Percentiles rank a stretch among this genome's conserved stretches.
Evolutionary conservation across 2,888 invertebrate genomes (phyloP).

Genomic region (Polymixis flavicincta): DNA sequence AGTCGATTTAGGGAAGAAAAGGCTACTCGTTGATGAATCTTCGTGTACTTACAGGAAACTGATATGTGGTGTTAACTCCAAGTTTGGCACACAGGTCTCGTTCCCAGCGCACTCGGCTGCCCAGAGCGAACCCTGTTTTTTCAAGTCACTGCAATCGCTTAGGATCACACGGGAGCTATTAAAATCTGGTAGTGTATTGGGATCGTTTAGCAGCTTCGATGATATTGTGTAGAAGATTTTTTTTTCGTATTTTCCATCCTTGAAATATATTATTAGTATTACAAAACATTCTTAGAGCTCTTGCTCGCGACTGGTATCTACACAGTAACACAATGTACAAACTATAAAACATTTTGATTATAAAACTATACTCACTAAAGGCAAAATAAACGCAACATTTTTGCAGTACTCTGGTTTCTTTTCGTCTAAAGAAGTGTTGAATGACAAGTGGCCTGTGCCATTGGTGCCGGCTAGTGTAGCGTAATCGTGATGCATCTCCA

Average conservation of each 20-base stretch:
- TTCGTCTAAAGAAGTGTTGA: conserved; percentile 18
- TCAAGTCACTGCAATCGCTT: conserved; percentile 67
- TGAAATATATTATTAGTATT: no score
- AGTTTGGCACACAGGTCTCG: conserved; percentile 63
- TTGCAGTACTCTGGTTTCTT: conserved; percentile 47
- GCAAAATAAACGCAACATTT: conserved; percentile 56
- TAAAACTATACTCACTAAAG: conserved; percentile 54
- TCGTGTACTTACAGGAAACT: conserved; percentile 58
- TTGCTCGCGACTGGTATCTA: background rate
- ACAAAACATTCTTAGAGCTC: no score
- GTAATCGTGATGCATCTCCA: conserved; percentile 62
- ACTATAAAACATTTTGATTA: background rate
- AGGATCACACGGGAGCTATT: conserved; percentile 64
- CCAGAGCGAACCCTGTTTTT: conserved; percentile 40
- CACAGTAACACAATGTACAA: background rate
- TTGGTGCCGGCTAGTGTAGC: conserved; percentile 58
- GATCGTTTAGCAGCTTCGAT: conserved; percentile 63
- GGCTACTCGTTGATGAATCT: background rate
- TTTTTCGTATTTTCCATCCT: conserved; percentile 64
- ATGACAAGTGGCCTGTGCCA: conserved; percentile 26
- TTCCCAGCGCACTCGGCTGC: conserved; percentile 68
- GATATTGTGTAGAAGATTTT: conserved; percentile 67
- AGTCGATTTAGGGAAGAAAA: no score
- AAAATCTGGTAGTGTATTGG: conserved; percentile 41
- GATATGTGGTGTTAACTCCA: conserved; percentile 52